A percentile compares a stretch with the other conserved stretches of the same genome.
Conservation (phyloP, 2,888 invertebrate species). For the Acheta domesticus region DNA sequence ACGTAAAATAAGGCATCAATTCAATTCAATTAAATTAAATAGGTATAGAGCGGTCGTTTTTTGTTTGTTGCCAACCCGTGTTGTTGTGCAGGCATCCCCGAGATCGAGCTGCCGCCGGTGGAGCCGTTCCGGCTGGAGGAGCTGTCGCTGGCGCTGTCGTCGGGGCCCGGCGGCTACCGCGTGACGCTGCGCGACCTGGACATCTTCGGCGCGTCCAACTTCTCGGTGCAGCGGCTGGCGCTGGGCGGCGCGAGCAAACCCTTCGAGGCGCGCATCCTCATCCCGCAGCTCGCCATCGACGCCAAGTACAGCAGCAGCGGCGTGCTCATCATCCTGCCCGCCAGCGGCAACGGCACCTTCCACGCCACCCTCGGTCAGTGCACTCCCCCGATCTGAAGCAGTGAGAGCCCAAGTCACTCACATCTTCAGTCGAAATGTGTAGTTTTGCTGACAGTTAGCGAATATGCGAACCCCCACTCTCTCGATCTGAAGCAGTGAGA, state of each 20-base stretch:
- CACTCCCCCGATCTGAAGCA: not conserved
- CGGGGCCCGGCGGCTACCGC: conserved; percentile 52
- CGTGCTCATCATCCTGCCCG: conserved; percentile 65
- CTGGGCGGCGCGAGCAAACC: conserved; percentile 59
- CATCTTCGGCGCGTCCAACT: conserved; percentile 51
- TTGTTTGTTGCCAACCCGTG: no score
- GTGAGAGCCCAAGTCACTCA: not conserved
- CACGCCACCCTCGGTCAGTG: conserved; percentile 58
- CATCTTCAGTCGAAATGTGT: no score
- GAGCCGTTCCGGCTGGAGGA: conserved; percentile 57
- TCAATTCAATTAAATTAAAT: no score
- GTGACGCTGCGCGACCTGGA: conserved; percentile 49
- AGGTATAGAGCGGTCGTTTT: no score
- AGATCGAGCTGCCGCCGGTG: conserved; percentile 63
- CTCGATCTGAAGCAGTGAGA: no score
- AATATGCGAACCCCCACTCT: no score
- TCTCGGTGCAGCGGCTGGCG: conserved; percentile 50
- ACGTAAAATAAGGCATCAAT: no score
- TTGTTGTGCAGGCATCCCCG: conserved; percentile 51
- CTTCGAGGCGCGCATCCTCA: conserved; percentile 61
- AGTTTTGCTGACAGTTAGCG: no score
- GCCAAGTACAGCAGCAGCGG: conserved; percentile 67
- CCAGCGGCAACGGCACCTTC: conserved; percentile 68
- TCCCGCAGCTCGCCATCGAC: conserved; percentile 63
- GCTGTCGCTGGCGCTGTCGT: conserved; percentile 53